Evolutionary conservation across 2,888 invertebrate genomes (phyloP).

Genomic region (Caenorhabditis virilis): DNA sequence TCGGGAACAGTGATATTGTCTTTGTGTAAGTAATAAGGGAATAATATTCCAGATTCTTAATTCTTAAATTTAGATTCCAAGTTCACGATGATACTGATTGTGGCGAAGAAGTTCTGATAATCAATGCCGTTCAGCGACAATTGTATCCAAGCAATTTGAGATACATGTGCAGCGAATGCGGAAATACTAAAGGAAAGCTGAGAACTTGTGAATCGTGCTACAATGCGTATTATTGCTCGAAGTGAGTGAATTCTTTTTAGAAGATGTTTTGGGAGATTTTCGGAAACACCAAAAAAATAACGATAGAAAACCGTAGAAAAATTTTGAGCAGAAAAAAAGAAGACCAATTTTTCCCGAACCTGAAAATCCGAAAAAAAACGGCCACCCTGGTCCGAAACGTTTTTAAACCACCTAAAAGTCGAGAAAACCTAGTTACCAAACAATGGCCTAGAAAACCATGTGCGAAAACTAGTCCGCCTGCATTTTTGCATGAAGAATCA

Average conservation of each 20-base stretch:
- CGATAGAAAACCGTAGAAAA: too few species aligned
- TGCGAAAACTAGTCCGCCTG: too few species aligned
- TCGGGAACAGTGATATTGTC: slow-evolving; percentile 66
- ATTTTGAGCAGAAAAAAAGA: too few species aligned
- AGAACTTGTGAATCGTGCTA: slow-evolving; percentile 71
- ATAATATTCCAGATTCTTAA: background rate
- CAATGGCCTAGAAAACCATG: too few species aligned
- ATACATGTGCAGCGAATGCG: slow-evolving; percentile 63
- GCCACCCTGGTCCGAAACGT: too few species aligned
- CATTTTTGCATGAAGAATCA: too few species aligned
- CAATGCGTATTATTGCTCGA: slow-evolving; percentile 72
- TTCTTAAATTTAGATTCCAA: slow-evolving; percentile 67
- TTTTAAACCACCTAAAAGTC: too few species aligned
- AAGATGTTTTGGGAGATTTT: slow-evolving; percentile 5
- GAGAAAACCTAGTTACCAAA: too few species aligned
- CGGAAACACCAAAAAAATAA: background rate
- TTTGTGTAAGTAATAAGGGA: slow-evolving; percentile 67
- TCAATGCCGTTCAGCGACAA: slow-evolving; percentile 68
- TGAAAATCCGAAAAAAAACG: too few species aligned
- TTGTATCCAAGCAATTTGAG: slow-evolving; percentile 46
- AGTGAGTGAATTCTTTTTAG: slow-evolving; percentile 59
- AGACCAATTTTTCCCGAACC: too few species aligned
- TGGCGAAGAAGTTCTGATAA: slow-evolving; percentile 69
- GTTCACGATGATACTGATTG: slow-evolving; percentile 69
- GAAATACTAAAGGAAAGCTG: slow-evolving; percentile 45